Conservation (phyloP, 2,113 vertebrate genomes). For the Laterallus jamaicensis region DNA sequence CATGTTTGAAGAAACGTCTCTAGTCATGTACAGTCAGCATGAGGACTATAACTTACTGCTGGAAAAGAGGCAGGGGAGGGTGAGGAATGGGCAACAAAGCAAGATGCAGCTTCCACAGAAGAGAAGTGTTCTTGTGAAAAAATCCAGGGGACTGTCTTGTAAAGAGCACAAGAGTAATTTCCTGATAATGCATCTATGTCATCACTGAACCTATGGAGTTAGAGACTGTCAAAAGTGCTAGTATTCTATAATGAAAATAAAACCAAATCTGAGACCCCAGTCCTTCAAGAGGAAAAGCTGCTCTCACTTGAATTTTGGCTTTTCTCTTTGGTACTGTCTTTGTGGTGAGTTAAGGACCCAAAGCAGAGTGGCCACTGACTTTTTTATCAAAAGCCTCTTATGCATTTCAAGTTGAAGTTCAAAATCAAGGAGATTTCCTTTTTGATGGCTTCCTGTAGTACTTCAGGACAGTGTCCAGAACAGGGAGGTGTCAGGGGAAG, state of each 20-base stretch:
- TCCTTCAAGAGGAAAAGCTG: not conserved
- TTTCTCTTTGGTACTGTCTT: not conserved
- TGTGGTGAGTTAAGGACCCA: not conserved
- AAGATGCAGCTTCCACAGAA: not conserved
- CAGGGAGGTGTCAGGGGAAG: not conserved
- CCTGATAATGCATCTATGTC: not conserved
- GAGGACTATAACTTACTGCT: not conserved
- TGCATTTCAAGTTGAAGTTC: not conserved
- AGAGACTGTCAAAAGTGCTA: not conserved
- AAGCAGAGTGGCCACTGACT: not conserved
- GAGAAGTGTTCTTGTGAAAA: not conserved
- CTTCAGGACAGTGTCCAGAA: not conserved
- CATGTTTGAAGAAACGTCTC: slow-evolving; percentile 1
- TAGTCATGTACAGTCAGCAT: not conserved
- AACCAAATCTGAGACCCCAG: not conserved
- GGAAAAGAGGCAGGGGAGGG: not conserved
- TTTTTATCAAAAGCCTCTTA: not conserved
- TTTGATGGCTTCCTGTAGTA: not conserved
- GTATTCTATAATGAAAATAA: not conserved
- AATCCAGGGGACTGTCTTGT: not conserved
- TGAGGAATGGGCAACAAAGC: not conserved
- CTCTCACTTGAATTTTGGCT: not conserved
- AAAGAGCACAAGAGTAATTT: not conserved
- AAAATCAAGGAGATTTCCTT: not conserved
- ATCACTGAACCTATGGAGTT: not conserved